Evolutionary conservation across 2,888 invertebrate genomes (phyloP).

Genomic region (Notodonta ziczac): DNA sequence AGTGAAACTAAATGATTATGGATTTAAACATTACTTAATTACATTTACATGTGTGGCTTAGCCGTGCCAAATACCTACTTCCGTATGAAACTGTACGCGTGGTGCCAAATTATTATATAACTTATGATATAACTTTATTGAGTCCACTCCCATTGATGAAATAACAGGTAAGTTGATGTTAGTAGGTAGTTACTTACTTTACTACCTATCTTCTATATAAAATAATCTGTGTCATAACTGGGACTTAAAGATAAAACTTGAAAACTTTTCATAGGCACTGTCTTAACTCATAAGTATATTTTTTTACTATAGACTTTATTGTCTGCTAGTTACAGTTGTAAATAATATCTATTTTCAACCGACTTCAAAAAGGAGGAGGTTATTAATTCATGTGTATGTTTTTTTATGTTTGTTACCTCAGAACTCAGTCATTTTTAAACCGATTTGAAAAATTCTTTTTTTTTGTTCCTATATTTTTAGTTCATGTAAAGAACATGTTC

Average conservation of each 20-base stretch:
- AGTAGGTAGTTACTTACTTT: too few species aligned
- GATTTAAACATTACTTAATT: background rate
- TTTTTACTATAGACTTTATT: background rate
- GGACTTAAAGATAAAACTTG: background rate
- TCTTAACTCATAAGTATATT: background rate
- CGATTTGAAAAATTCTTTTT: too few species aligned
- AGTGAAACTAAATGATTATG: background rate
- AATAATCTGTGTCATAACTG: background rate
- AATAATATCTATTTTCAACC: too few species aligned
- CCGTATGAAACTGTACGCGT: slow-evolving; percentile 1
- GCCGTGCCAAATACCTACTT: slow-evolving; percentile 1
- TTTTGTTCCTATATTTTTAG: background rate
- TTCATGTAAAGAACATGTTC: background rate
- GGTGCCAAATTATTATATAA: slow-evolving; percentile 3
- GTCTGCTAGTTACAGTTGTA: too few species aligned
- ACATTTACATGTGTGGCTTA: background rate
- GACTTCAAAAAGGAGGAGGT: too few species aligned
- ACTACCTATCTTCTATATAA: background rate
- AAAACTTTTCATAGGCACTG: background rate
- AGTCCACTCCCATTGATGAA: too few species aligned
- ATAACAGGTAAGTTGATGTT: too few species aligned
- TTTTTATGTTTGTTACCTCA: too few species aligned
- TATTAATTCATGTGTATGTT: too few species aligned
- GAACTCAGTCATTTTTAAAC: too few species aligned
- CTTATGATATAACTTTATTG: background rate